These are phyloP conservation scores for Rhopalosiphum padi DNA, from an alignment of 1,140 invertebrate species.

Conservation along the genomic window DNA sequence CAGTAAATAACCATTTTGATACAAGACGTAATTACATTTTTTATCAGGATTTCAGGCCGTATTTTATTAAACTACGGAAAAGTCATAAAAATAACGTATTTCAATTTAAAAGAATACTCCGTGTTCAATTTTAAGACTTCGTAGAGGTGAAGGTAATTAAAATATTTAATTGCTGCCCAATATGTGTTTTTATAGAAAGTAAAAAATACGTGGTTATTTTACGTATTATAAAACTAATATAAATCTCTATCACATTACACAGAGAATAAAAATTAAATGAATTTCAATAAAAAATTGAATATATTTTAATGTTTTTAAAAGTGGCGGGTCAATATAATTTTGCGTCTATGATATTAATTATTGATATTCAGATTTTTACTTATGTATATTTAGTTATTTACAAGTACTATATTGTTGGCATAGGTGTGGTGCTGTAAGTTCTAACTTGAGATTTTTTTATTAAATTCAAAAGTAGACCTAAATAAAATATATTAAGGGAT, in stretches of 20 bases:
- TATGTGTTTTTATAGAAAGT: background rate
- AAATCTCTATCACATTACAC: background rate
- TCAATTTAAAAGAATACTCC: background rate
- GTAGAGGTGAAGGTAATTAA: background rate
- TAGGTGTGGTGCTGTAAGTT: background rate
- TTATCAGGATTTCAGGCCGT: background rate
- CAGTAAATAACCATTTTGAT: background rate
- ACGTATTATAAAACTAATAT: background rate
- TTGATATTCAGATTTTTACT: background rate
- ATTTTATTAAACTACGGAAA: background rate
- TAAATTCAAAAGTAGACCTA: background rate
- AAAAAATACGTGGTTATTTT: background rate
- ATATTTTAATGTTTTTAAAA: background rate
- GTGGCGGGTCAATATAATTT: background rate
- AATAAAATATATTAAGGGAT: background rate
- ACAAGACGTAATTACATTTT: background rate
- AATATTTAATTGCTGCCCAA: background rate
- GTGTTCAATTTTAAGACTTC: background rate
- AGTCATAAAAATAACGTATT: background rate
- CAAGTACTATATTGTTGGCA: background rate
- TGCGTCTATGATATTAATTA: background rate
- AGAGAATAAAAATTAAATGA: background rate
- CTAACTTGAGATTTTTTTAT: background rate
- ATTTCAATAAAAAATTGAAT: background rate
- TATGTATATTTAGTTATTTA: background rate